Conservation (phyloP, 2,888 invertebrate species). For the Pristionchus fissidentatus region DNA sequence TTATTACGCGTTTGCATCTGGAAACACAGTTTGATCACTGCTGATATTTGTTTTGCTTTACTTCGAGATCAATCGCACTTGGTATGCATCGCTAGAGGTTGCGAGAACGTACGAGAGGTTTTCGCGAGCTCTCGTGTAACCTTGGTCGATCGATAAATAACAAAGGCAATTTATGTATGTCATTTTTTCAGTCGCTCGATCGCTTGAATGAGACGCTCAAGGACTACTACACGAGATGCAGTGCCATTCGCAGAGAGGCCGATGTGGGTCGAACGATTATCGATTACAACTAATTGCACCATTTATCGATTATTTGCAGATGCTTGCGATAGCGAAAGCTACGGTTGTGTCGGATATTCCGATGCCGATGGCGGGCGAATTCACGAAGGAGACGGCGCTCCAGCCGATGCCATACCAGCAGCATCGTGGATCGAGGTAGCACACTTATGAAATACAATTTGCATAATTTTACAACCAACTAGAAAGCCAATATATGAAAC, state of each 20-base stretch:
- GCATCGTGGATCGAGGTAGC: background rate
- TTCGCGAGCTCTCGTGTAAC: background rate
- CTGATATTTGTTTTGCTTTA: background rate
- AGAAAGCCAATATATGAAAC: too few species aligned
- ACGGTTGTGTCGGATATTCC: constrained; percentile 58
- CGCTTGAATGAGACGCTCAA: constrained; percentile 28
- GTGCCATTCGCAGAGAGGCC: background rate
- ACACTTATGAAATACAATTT: background rate
- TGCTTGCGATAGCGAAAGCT: constrained; percentile 54
- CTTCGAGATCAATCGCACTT: background rate
- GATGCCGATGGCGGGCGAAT: constrained; percentile 55
- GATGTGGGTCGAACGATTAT: background rate
- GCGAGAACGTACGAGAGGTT: background rate
- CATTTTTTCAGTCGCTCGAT: constrained; percentile 8
- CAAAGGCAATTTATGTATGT: too few species aligned
- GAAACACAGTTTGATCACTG: background rate
- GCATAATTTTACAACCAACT: background rate
- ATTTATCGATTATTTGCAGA: constrained; percentile 3
- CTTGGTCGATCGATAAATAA: background rate
- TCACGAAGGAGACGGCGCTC: background rate
- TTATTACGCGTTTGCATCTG: background rate
- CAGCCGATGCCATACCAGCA: background rate
- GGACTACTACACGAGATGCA: constrained; percentile 32
- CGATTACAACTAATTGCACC: background rate
- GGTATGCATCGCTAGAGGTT: too few species aligned